A percentile compares a stretch with the other conserved stretches of the same genome.
Evolutionary conservation across 1,140 invertebrate species (phyloP).

Genomic region (Melipona quadrifasciata): DNA sequence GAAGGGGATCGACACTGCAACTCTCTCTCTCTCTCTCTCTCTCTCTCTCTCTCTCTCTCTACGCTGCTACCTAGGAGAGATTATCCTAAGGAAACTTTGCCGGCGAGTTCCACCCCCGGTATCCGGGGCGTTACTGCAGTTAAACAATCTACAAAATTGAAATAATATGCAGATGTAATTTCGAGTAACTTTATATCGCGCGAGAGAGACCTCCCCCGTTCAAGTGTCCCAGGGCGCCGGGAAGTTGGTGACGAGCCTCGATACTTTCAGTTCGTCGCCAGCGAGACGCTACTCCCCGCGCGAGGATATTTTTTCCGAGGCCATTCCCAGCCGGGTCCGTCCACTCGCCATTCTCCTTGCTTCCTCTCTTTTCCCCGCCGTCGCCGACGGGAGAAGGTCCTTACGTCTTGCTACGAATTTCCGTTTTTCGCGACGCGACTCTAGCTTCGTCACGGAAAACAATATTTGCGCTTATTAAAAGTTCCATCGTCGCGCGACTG

Average conservation of each 20-base stretch:
- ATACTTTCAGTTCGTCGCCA: slow-evolving; percentile 21
- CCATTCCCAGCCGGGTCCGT: too few species aligned
- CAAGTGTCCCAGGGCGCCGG: slow-evolving; percentile 61
- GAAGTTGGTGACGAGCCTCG: slow-evolving; percentile 48
- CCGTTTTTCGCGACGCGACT: not conserved
- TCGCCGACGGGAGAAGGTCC: not conserved
- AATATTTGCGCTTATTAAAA: slow-evolving; percentile 44
- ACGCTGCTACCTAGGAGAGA: slow-evolving; percentile 64
- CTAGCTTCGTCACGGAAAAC: not conserved
- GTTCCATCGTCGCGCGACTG: slow-evolving; percentile 5
- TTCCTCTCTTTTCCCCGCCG: not conserved
- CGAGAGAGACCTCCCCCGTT: slow-evolving; percentile 9
- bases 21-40: not conserved
- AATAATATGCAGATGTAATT: slow-evolving; percentile 76
- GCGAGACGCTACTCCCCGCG: not conserved
- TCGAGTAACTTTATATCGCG: slow-evolving; percentile 72
- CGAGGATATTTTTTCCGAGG: slow-evolving; percentile 20
- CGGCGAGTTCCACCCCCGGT: slow-evolving; percentile 42
- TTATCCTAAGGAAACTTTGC: slow-evolving; percentile 72
- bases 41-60: too few species aligned
- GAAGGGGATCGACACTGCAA: not conserved
- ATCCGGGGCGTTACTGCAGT: slow-evolving; percentile 66
- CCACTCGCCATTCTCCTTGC: not conserved
- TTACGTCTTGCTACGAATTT: slow-evolving; percentile 4
- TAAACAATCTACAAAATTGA: slow-evolving; percentile 75